Evolutionary conservation across 2,797 vertebrate species (phyloP), one percentile per base, ranked within the genome.

Genomic region (Tadarida brasiliensis): DNA sequence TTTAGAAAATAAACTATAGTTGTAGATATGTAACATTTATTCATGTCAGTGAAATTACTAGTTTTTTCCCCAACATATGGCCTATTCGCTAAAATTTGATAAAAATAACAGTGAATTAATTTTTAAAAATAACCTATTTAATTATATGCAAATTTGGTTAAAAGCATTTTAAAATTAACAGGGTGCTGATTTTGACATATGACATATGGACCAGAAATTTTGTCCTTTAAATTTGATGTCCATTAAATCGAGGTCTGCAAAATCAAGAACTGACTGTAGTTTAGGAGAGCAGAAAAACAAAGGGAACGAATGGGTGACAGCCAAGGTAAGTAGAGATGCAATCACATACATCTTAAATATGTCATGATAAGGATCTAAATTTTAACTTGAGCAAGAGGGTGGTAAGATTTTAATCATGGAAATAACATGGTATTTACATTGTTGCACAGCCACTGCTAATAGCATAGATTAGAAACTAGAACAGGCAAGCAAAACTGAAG

Each of bases 241-340:
- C 10, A 1, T 61, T 61, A 61, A 61, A 12, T 61, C 24, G 6
- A 65, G 30, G 63, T 65, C 12, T 7, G 14, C 15, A 65, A 65
- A 65, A 65, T 65, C 14, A 0, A 65, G 30, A 6, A 15, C n/a
- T 65, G 30, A n/a, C 30, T 65, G 30, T 65, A 93, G 47, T 82
- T 76, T 33, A 91, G 85, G 11, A 91, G 11, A 68, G 17, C 20
- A 93, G 44, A 44, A 87, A 92, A 94, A 85, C 30, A 94, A 6
- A 80, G 16, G 33, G 9, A 54, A 0, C 16, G 78, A 88, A 39
- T 0, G 19, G 22, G 35, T n/a, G 84, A 49, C 7, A 56, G 11
- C n/a, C 19, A 90, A 86, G 39, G 70, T 80, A 44, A 57, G 26
- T 20, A 94, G 56, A 92, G 12, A 39, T 26, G 22, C n/a, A 33